A percentile compares a stretch with the other conserved stretches of the same genome.
Conservation (phyloP, 1,140 invertebrate genomes). For the Paraescarpia echinospica region DNA sequence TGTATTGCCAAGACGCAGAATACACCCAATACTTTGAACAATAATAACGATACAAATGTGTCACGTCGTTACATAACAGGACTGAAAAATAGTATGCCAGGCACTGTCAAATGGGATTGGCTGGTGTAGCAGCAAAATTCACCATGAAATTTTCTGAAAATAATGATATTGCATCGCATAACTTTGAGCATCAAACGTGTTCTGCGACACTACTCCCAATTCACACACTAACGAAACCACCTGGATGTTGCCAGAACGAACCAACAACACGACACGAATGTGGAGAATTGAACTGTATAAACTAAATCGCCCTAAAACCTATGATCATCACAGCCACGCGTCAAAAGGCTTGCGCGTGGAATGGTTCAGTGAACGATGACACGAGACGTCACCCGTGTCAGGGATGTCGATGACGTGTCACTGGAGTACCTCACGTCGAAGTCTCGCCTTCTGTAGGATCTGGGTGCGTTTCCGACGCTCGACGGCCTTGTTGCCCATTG, state of each 20-base stretch:
- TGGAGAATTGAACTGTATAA: background rate
- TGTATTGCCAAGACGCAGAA: background rate
- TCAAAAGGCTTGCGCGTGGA: too few relatives aligned
- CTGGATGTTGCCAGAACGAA: background rate
- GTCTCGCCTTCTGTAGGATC: conserved; percentile 49
- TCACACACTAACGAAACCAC: background rate
- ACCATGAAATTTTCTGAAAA: background rate
- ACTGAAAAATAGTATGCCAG: background rate
- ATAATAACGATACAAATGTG: background rate
- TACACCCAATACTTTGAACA: background rate
- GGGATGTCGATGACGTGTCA: background rate
- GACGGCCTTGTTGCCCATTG: conserved; percentile 52
- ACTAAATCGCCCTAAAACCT: background rate
- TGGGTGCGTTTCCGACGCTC: conserved; percentile 54
- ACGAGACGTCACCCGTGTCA: background rate
- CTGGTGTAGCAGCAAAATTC: background rate
- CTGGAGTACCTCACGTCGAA: conserved; percentile 9
- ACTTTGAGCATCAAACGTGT: background rate
- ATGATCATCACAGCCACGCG: background rate
- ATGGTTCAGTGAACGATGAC: background rate
- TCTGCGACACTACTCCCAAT: background rate
- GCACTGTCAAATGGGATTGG: background rate
- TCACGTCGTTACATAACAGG: background rate
- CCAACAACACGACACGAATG: background rate
- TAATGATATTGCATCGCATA: background rate